Percentiles rank a stretch among this genome's conserved stretches.
phyloP scores from a whole-genome alignment of 2,797 vertebrate species.

The Sorex maritimensis region DNA sequence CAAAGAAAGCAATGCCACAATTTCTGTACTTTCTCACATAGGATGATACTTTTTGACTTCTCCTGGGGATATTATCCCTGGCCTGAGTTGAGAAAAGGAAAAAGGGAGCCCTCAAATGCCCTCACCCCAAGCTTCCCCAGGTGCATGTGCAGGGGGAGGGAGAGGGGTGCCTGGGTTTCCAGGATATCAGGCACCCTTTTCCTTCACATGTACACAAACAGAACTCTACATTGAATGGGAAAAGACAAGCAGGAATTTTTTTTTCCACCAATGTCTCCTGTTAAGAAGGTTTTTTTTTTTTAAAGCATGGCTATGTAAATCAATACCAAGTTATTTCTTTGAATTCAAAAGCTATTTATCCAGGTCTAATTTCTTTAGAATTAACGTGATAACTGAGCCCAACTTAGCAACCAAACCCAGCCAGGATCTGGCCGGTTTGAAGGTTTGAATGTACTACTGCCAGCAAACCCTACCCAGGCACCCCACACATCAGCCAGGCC shows the following conservation, averaged over 20 bases:
- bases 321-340: slow-evolving; percentile 78
- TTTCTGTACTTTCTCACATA: background rate
- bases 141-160: background rate
- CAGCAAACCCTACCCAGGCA: background rate
- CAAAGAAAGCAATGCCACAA: background rate
- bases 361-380: slow-evolving; percentile 84
- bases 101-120: background rate
- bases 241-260: slow-evolving; percentile 73
- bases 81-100: background rate
- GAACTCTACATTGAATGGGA: slow-evolving; percentile 72
- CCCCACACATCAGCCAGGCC: background rate
- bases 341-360: slow-evolving; percentile 80
- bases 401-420: slow-evolving; percentile 78
- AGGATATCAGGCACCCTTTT: slow-evolving; percentile 64
- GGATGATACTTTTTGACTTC: background rate
- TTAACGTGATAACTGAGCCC: slow-evolving; percentile 78
- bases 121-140: background rate
- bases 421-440: slow-evolving; percentile 32
- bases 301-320: slow-evolving; percentile 76
- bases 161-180: slow-evolving; percentile 36
- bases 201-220: slow-evolving; percentile 56
- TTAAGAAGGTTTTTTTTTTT: slow-evolving; percentile 72
- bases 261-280: slow-evolving; percentile 52
- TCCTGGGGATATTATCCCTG: background rate
- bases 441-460: slow-evolving; percentile 29